These are phyloP conservation scores for Cossypha polioptera DNA, from an alignment of 2,797 vertebrate genomes.

Conservation along the genomic window DNA sequence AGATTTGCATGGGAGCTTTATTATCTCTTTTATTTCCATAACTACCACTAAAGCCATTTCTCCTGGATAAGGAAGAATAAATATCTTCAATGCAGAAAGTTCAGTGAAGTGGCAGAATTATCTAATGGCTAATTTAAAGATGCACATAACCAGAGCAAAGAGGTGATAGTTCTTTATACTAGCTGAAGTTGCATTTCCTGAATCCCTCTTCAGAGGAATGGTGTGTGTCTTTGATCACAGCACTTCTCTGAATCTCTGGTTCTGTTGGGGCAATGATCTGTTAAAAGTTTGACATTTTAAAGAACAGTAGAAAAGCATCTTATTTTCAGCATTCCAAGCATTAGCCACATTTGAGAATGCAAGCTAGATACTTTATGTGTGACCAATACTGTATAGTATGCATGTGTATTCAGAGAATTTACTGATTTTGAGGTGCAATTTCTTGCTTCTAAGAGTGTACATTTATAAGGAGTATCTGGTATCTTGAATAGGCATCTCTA, in stretches of 20 bases:
- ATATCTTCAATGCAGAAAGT: background rate
- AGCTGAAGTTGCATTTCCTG: conserved; percentile 17
- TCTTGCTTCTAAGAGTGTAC: background rate
- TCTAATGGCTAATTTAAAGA: conserved; percentile 41
- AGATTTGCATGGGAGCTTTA: conserved; percentile 29
- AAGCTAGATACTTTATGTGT: background rate
- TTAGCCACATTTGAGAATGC: background rate
- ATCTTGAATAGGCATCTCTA: background rate
- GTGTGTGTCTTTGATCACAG: background rate
- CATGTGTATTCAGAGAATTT: background rate
- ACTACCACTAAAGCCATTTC: conserved; percentile 13
- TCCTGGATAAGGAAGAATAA: background rate
- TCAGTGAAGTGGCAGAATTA: conserved; percentile 44
- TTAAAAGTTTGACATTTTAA: background rate
- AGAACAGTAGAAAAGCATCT: background rate
- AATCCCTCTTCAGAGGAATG: background rate
- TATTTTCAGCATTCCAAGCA: background rate
- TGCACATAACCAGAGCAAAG: background rate
- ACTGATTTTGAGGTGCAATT: background rate
- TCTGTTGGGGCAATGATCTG: background rate
- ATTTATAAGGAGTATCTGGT: background rate
- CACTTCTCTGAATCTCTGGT: background rate
- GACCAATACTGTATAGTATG: background rate
- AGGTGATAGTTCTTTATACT: background rate
- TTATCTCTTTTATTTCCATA: conserved; percentile 2